Evolutionary conservation across 2,888 invertebrate genomes (phyloP).

Genomic region (Laspeyria flexula): DNA sequence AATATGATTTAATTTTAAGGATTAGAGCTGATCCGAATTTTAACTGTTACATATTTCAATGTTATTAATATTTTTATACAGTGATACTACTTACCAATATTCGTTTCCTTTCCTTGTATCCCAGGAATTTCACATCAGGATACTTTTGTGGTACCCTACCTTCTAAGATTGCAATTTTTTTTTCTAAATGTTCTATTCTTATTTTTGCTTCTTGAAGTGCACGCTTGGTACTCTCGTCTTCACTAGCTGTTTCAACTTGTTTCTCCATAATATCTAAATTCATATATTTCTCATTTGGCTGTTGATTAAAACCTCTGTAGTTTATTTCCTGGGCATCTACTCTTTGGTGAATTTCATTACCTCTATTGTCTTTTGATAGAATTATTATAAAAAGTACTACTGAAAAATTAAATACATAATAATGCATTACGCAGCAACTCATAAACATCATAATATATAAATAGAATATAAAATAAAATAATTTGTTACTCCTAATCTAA

Average conservation of each 20-base stretch:
- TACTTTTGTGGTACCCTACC: conserved; percentile 92
- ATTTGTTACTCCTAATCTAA: too few relatives aligned
- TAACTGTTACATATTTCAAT: too few relatives aligned
- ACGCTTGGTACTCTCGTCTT: conserved; percentile 63
- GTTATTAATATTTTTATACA: too few relatives aligned
- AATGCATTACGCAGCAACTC: too few relatives aligned
- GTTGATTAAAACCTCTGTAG: conserved; percentile 60
- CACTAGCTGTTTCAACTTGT: conserved; percentile 48
- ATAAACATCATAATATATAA: too few relatives aligned
- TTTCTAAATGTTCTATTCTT: conserved; percentile 89
- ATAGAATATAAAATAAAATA: too few relatives aligned
- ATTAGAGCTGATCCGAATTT: too few relatives aligned
- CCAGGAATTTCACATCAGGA: conserved; percentile 96
- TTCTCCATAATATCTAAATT: conserved; percentile 50
- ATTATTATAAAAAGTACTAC: conserved; percentile 67
- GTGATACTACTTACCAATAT: conserved; percentile 89
- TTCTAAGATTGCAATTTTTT: conserved; percentile 90
- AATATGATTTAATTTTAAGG: too few relatives aligned
- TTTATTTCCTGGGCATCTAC: conserved; percentile 56
- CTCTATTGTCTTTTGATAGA: conserved; percentile 55
- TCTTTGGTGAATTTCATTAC: conserved; percentile 54
- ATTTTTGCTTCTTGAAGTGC: conserved; percentile 88
- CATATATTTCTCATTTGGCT: conserved; percentile 55
- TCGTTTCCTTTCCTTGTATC: conserved; percentile 96
- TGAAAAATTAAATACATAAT: conserved; percentile 25